Conservation (phyloP, 2,797 vertebrate genomes). For the Emydoidea blandingii region DNA sequence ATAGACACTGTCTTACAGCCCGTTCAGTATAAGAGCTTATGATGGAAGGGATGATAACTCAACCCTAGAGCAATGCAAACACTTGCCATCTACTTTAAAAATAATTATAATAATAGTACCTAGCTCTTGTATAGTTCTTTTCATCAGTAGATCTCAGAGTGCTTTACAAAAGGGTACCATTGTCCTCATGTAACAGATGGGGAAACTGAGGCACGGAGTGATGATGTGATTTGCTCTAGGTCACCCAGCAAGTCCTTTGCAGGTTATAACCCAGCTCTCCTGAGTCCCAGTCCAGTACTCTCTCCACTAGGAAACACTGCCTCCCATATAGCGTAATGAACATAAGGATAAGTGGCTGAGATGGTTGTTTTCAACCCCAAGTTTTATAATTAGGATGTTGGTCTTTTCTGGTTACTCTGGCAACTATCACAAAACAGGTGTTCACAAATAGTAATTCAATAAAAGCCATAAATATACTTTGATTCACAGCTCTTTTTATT, state of each 20-base stretch:
- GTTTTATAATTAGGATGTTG: neutral
- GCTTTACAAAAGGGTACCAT: neutral
- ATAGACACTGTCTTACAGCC: neutral
- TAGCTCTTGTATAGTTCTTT: neutral
- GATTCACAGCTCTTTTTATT: neutral
- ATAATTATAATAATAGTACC: neutral
- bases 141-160: neutral
- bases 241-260: too few species aligned
- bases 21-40: neutral
- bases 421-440: neutral
- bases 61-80: neutral
- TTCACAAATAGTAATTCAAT: neutral
- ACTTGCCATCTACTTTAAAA: neutral
- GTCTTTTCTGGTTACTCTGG: accelerated
- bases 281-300: neutral
- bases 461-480: neutral
- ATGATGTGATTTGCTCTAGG: neutral
- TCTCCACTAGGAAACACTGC: neutral
- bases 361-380: neutral
- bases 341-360: neutral
- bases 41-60: neutral
- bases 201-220: neutral
- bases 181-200: neutral
- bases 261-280: neutral
- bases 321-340: neutral